Evolutionary conservation across 2,113 vertebrate genomes (phyloP), one percentile per base, ranked within the genome.

Genomic region (Cynopterus brachyotis): DNA sequence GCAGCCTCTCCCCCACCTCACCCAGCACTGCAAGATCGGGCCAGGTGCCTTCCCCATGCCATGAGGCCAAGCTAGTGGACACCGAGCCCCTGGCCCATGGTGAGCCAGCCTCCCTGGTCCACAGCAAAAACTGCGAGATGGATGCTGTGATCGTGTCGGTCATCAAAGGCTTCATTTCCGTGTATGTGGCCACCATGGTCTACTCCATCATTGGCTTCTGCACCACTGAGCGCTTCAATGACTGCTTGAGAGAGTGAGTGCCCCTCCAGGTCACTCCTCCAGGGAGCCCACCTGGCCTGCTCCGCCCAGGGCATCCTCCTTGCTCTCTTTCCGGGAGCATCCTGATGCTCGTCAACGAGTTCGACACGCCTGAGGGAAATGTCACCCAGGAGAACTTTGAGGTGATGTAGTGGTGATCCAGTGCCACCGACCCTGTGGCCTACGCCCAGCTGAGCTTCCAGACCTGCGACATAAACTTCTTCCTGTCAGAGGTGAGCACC

Each of bases 201-300:
- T 99, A 99, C 76, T 99, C 99, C 93, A 99, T 99, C 98, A 99
- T 99, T 1, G 99, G 99, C 87, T 99, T 99, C 98, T 99, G 99
- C 5, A 99, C 99, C 94, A 99, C 98, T 0, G 95, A 99, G 82
- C 99, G 98, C 83, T 99, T 96, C 0, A 99, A 99, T 0, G 98
- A 98, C 59, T 99, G 99, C 66, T 73, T 99, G 24, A 92, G 82
- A 91, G 97, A 32, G 99, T 99, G 98, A 96, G 98, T 95, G 60
- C 1, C 57, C 35, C 22, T 20, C 57, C 57, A 0, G 1, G 26
- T 26, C 55, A 2, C 1, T 11, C 59, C 60, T n/a, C 62, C 9
- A 0, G 19, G 53, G 62, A 50, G 53, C 47, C 73, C 5, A 1
- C 73, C 47, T 0, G 57, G 60, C 88, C 28, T 8, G 64, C 13